Base-by-base conservation (phyloP, 2,113 vertebrate species). In the Dipodomys ordii region DNA sequence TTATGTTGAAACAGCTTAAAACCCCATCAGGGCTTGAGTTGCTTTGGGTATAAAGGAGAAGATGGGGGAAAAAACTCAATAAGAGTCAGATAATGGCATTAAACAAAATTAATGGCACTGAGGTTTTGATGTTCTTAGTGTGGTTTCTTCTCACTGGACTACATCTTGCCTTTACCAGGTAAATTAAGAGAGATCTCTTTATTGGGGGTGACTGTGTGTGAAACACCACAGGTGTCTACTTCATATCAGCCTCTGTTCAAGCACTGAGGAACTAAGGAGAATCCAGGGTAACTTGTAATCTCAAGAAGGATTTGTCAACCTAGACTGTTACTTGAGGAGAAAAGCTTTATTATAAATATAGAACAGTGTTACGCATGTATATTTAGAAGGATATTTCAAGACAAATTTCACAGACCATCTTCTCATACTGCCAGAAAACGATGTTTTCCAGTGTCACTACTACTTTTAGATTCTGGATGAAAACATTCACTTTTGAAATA, bases 331-430 rank as follows among this genome's bases (percentile, higher is more conserved):
- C 74, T 65, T 88, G 32, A 95, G 6, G 1, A 67, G 49, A 82
- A 85, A 94, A 73, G 2, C 12, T 78, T 39, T 18, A 11, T 15
- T 84, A 49, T 68, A 92, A 83, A 76, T 92, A 88, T 19, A 92
- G 62, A 91, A 90, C 19, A 83, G 8, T 73, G 39, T 82, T 71
- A 88, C 2, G 27, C 22, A 80, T 69, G 22, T 76, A 91, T 71
- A 84, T 92, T 91, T 94, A 93, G 32, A 83, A 95, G 28, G n/a
- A 46, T 62, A 88, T 87, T 93, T 94, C 30, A 87, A 91, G 83
- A 89, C 11, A 80, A 89, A 83, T 15, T 86, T 83, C 87, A 28
- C 22, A 67, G 88, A 30, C 2, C 30, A 65, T 83, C 78, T 95
- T 71, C 22, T 92, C 64, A 19, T 92, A 12, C 76, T 93, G n/a